Evolutionary conservation across 2,113 vertebrate genomes (phyloP).

Genomic region (Genyomyrus donnyi): DNA sequence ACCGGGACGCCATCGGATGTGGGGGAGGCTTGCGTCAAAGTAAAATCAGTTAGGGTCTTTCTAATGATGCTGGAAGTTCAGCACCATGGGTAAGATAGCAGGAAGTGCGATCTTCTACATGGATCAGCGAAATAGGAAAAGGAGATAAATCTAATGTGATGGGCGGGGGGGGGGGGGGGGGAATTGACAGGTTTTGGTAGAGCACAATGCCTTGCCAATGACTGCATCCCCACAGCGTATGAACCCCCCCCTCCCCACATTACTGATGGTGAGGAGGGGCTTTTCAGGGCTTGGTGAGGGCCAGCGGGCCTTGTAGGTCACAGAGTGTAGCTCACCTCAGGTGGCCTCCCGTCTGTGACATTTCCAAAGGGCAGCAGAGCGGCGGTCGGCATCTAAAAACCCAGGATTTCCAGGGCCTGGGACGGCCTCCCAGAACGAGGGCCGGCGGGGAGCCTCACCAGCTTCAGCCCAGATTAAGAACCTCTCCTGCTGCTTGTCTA

Average conservation of each 20-base stretch:
- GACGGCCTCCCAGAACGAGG: background rate
- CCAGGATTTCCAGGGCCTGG: background rate
- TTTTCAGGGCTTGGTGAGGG: conserved; percentile 12
- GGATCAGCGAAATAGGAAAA: background rate
- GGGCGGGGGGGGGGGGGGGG: too few species aligned
- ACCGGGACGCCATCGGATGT: background rate
- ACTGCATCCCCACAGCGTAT: background rate
- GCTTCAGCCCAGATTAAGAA: conserved; percentile 2
- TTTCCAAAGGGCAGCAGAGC: conserved; percentile 56
- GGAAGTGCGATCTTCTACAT: background rate
- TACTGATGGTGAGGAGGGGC: background rate
- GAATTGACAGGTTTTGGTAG: background rate
- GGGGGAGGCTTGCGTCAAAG: background rate
- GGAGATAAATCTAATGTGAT: background rate
- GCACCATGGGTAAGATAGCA: background rate
- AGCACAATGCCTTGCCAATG: background rate
- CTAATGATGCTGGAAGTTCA: background rate
- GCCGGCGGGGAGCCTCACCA: background rate
- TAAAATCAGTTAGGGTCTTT: background rate
- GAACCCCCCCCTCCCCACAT: background rate
- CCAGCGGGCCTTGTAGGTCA: conserved; percentile 7
- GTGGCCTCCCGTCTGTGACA: conserved; percentile 55
- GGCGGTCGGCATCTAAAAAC: conserved; percentile 13
- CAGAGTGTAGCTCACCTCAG: conserved; percentile 36
- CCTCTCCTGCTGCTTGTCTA: background rate